These are phyloP conservation scores for Leucophenga maculata DNA, from an alignment of 2,888 invertebrate genomes.

Conservation along the genomic window DNA sequence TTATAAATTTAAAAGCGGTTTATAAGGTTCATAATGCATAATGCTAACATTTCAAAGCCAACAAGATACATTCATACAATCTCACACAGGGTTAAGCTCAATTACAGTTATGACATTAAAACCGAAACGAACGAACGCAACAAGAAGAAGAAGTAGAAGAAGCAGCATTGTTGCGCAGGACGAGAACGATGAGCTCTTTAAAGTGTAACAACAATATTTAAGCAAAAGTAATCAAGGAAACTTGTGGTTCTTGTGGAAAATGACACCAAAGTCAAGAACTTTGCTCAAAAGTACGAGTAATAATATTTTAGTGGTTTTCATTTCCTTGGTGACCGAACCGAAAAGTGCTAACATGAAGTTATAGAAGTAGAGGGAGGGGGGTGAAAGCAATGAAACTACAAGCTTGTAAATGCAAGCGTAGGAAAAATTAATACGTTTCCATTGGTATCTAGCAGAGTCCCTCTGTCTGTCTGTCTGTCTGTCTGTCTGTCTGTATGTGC, in stretches of 20 bases:
- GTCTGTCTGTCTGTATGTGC: not conserved
- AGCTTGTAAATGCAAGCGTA: not conserved
- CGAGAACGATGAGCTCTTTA: not conserved
- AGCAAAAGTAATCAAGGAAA: constrained; percentile 39
- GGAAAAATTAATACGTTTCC: constrained; percentile 12
- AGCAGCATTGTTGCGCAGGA: too few species aligned
- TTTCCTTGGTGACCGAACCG: constrained; percentile 36
- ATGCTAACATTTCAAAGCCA: too few species aligned
- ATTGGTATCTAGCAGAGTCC: too few species aligned
- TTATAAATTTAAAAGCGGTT: too few species aligned
- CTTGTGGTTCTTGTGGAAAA: constrained; percentile 35
- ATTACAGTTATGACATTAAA: constrained; percentile 40
- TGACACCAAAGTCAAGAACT: constrained; percentile 26
- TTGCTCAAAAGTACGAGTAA: constrained; percentile 33
- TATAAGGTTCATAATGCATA: too few species aligned
- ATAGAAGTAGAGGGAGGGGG: not conserved
- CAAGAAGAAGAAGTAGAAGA: not conserved
- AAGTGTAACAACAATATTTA: constrained; percentile 21
- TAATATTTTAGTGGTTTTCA: constrained; percentile 40
- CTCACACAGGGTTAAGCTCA: constrained; percentile 28
- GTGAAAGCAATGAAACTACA: not conserved
- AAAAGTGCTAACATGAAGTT: not conserved
- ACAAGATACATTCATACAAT: too few species aligned
- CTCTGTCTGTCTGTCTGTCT: too few species aligned
- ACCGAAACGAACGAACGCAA: constrained; percentile 9